Evolutionary conservation across 30 jellyfish, hydroid and myxozoan species (phyloP).

Genomic region (Rhopilema esculentum): DNA sequence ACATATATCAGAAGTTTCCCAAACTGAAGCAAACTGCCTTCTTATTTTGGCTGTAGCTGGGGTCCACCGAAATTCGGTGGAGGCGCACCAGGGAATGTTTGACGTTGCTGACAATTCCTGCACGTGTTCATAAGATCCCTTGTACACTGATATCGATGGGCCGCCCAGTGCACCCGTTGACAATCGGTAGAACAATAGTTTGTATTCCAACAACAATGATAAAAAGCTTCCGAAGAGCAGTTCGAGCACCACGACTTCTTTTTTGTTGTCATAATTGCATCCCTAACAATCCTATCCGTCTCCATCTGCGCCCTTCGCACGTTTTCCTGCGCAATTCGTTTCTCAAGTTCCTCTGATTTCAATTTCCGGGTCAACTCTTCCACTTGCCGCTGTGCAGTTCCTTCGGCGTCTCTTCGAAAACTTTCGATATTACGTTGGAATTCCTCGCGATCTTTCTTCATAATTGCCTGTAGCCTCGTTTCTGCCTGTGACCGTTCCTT

Average conservation of each 20-base stretch:
- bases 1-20: background rate
- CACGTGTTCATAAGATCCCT: slow-evolving; percentile 94
- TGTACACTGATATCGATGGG: slow-evolving; percentile 97
- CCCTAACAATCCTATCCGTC: slow-evolving; percentile 79
- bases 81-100: slow-evolving; percentile 80
- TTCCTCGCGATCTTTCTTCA: slow-evolving; percentile 86
- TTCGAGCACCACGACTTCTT: slow-evolving; percentile 98
- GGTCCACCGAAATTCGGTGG: slow-evolving; percentile 77
- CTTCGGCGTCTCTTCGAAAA: slow-evolving; percentile 84
- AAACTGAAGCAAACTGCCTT: background rate
- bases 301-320: slow-evolving; percentile 86
- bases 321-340: slow-evolving; percentile 84
- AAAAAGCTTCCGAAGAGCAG: slow-evolving; percentile 93
- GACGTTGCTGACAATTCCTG: slow-evolving; percentile 97
- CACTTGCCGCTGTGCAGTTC: slow-evolving; percentile 72
- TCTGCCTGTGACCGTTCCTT: slow-evolving; percentile 84
- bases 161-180: slow-evolving; percentile 94
- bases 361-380: slow-evolving; percentile 86
- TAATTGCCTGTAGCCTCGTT: slow-evolving; percentile 59
- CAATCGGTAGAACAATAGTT: slow-evolving; percentile 97
- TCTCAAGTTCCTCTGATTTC: slow-evolving; percentile 88
- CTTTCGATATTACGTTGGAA: slow-evolving; percentile 84
- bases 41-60: slow-evolving; percentile 59
- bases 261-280: slow-evolving; percentile 82
- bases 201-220: slow-evolving; percentile 98